phyloP scores from a whole-genome alignment of 2,888 invertebrate genomes.

The Ectemnius lituratus region DNA sequence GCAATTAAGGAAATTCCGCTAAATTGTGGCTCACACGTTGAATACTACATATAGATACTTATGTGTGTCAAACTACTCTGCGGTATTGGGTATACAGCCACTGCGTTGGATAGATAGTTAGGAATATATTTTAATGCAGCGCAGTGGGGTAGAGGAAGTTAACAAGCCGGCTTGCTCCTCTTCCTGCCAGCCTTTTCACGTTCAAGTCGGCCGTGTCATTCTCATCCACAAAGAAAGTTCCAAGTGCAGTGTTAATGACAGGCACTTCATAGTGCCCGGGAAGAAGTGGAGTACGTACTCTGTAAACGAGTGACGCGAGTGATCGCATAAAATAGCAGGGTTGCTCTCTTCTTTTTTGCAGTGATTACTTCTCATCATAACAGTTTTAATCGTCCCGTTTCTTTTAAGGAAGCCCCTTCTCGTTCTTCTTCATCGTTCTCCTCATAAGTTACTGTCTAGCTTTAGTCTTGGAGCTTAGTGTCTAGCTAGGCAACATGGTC shows the following conservation, averaged over 20 bases:
- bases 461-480: too few relatives aligned
- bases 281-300: background rate
- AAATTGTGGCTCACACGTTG: background rate
- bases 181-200: background rate
- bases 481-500: background rate
- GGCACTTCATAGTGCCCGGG: background rate
- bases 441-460: background rate
- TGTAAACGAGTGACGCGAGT: background rate
- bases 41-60: background rate
- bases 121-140: background rate
- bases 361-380: background rate
- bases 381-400: constrained; percentile 1
- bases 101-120: background rate
- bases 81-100: background rate
- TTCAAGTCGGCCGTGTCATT: background rate
- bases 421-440: background rate
- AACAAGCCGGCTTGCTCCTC: constrained; percentile 1
- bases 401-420: background rate
- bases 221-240: constrained; percentile 1
- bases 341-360: background rate
- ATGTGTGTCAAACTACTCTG: background rate
- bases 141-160: background rate
- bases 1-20: background rate
- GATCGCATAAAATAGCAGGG: background rate
- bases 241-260: constrained; percentile 5